Evolutionary conservation across 2,888 invertebrate species (phyloP).

Genomic region (Leptinotarsa tumamoca): DNA sequence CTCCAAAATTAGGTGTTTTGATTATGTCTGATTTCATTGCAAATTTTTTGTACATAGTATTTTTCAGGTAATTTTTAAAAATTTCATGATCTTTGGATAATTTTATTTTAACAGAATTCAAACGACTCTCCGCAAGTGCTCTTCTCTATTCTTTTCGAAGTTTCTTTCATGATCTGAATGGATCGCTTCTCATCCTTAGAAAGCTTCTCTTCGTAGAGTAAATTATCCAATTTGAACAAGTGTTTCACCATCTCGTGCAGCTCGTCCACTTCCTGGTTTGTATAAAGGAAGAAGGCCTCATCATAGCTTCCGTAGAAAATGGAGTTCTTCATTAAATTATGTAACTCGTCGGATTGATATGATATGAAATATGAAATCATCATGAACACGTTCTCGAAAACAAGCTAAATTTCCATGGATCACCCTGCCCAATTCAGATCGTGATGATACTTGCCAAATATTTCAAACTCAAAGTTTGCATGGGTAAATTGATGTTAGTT

Average conservation of each 20-base stretch:
- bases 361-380: background rate
- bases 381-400: background rate
- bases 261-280: background rate
- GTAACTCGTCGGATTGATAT: background rate
- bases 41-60: background rate
- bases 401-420: background rate
- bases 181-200: too few species aligned
- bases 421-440: background rate
- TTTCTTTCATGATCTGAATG: too few species aligned
- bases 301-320: background rate
- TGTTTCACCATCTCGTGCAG: background rate
- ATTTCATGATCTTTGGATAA: background rate
- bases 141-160: background rate
- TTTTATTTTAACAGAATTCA: background rate
- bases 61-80: background rate
- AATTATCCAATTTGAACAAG: background rate
- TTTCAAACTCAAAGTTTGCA: too few species aligned
- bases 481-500: too few species aligned
- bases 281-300: background rate
- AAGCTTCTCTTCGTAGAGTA: background rate
- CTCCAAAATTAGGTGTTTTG: background rate
- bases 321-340: background rate
- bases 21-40: background rate
- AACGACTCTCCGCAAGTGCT: background rate
- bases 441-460: background rate